A percentile compares a stretch with the other conserved stretches of the same genome.
These are phyloP conservation scores for Tipula unca DNA, from an alignment of 2,888 invertebrate species.

Conservation along the genomic window DNA sequence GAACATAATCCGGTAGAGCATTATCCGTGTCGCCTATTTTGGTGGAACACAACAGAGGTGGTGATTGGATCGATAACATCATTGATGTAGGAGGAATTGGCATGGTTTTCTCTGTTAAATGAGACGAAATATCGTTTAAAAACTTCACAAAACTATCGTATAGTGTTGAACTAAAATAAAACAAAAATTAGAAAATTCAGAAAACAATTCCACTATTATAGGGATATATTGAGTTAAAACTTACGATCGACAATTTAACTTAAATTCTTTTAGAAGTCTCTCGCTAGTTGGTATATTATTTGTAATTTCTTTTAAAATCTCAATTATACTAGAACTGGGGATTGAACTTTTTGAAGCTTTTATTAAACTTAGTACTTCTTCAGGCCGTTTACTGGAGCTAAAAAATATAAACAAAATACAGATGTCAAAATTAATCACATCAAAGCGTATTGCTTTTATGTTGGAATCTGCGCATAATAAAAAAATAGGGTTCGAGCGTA, in stretches of 20 bases:
- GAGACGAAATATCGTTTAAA: slow-evolving; percentile 27
- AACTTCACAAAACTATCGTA: slow-evolving; percentile 31
- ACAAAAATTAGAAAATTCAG: background rate
- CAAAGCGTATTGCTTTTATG: background rate
- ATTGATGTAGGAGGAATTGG: background rate
- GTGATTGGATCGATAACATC: background rate
- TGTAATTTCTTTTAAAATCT: slow-evolving; percentile 33
- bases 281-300: slow-evolving; percentile 32
- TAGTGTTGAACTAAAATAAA: background rate
- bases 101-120: slow-evolving; percentile 24
- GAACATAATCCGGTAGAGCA: background rate
- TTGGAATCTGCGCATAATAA: background rate
- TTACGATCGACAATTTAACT: background rate
- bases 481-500: background rate
- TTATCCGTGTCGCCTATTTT: background rate
- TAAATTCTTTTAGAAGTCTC: slow-evolving; percentile 30
- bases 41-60: background rate
- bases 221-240: background rate
- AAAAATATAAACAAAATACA: background rate
- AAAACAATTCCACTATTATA: no score
- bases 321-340: background rate
- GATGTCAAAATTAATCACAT: no score
- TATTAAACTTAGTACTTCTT: background rate
- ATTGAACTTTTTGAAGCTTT: background rate
- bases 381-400: background rate